Base-by-base conservation (phyloP, 2,113 vertebrate species). In the Orthochromis indermauri region DNA sequence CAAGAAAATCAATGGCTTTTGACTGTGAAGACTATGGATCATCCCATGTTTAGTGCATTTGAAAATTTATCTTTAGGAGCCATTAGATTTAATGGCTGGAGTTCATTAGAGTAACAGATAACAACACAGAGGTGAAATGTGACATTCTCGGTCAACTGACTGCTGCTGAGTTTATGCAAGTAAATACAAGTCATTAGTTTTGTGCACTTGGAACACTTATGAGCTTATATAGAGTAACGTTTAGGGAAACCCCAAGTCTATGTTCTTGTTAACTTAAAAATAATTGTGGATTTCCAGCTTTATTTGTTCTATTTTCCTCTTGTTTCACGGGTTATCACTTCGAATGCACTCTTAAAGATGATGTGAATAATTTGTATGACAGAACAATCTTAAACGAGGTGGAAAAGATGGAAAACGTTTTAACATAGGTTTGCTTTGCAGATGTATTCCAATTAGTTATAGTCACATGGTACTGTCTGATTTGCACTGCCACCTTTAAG, bases 161-260 rank as follows among this genome's bases (percentile, higher is more conserved):
- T 82, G 61, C 90, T 94, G 91, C 88, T 91, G 91, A 93, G 91
- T 92, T 95, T 95, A 95, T 95, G 94, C 94, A 94, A 95, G 89
- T 90, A 88, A 92, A 91, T 86, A 89, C 81, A 85, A 92, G 89
- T 83, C 68, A 83, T 89, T 90, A 26, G 78, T 91, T 93, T 84
- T 87, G 92, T 91, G 88, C 81, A 92, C 85, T 87, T 90, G 81
- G 57, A 82, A 87, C 82, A 89, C 85, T 24, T 87, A 81, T 47
- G 78, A 35, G 80, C 63, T 83, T 87, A 85, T n/a, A 79, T 84
- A 37, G 93, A 91, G 61, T 89, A 80, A 91, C 61, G 83, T 31
- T 81, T 86, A 87, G 81, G 54, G 12, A 91, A 90, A 89, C 57
- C 79, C 78, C 47, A 35, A 82, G 86, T 90, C 81, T 93, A 91